Percentiles rank a stretch among this genome's conserved stretches.
phyloP scores from a whole-genome alignment of 2,113 vertebrate genomes.

The Lepus europaeus region DNA sequence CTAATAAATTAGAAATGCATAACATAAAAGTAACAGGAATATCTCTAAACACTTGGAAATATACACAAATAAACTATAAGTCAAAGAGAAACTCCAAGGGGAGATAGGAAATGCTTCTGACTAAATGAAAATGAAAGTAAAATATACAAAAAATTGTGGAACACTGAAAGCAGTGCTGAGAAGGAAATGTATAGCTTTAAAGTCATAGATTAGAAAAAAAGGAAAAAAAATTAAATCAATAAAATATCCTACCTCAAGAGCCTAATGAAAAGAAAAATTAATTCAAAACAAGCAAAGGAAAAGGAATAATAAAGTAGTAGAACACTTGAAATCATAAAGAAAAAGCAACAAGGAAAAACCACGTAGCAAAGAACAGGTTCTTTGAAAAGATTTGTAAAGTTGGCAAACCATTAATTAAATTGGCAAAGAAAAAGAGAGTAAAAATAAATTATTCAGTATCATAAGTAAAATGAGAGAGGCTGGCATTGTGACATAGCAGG shows the following conservation, averaged over 20 bases:
- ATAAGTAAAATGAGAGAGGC: background rate
- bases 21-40: background rate
- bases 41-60: background rate
- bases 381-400: background rate
- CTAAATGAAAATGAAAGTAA: background rate
- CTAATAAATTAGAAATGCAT: background rate
- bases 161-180: background rate
- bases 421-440: background rate
- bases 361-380: background rate
- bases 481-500: too few relatives aligned
- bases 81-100: background rate
- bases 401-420: background rate
- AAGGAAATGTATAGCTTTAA: background rate
- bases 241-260: background rate
- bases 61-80: background rate
- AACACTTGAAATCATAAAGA: background rate
- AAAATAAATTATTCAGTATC: background rate
- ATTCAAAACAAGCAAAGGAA: background rate
- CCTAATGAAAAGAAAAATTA: background rate
- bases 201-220: background rate
- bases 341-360: background rate
- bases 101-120: background rate
- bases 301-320: background rate
- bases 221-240: background rate
- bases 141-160: background rate